Evolutionary conservation across 2,113 vertebrate genomes (phyloP), one percentile per base, ranked within the genome.

Genomic region (Dipodomys stephensi): DNA sequence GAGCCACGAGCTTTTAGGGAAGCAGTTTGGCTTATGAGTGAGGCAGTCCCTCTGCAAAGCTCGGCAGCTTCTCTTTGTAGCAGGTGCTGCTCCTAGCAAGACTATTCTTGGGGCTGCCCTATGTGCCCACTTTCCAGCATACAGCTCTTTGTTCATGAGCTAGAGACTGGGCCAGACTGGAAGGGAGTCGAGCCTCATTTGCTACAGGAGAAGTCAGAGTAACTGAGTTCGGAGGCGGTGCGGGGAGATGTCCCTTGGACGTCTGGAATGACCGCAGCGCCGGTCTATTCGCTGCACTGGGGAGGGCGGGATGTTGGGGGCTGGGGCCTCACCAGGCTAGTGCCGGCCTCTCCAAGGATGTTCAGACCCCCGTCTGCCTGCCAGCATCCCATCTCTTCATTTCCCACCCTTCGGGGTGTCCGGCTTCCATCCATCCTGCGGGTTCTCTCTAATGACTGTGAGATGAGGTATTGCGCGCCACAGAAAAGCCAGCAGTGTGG

Each of bases 401-500:
- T 94, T 82, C 87, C 90, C 77, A 30, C 82, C 53, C 71, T 82
- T 94, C 5, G 15, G 96, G 95, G 88, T 69, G 85, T 80, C 92
- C 23, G 1, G 39, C 93, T 72, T 10, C 81, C 77, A 44, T 83
- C 78, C 82, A 79, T 67, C 87, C 94, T 53, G 83, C 49, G 57
- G 88, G 87, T 88, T 86, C 88, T 90, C 79, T 81, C 86, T 95
- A 97, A 97, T 95, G 95, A 89, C 96, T 93, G 96, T 35, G 62
- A 93, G 80, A 93, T 95, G 96, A 53, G 6, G 92, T 7, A 76
- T 3, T 28, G 93, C 62, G 27, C 92, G 39, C 62, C 72, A 96
- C 85, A 13, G 92, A 57, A 91, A 30, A 90, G 88, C 90, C 91
- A 8, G 68, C 93, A 49, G 95, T 85, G 92, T 72, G 96, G 93